These are phyloP conservation scores for Pantherophis guttatus DNA, from an alignment of 2,113 vertebrate species.

Conservation along the genomic window DNA sequence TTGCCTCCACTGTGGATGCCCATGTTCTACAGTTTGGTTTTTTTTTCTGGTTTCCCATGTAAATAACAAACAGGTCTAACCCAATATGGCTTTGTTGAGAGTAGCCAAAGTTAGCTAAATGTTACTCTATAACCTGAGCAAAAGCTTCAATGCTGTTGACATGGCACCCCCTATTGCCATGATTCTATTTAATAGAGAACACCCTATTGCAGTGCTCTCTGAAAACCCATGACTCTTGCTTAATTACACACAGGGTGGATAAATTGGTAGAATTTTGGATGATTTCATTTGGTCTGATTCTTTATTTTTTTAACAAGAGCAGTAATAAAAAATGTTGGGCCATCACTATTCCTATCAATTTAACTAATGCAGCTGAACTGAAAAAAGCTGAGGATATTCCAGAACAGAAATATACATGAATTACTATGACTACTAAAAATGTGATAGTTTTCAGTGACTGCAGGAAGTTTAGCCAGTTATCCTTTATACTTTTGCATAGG, in stretches of 20 bases:
- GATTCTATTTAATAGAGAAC: too few relatives aligned
- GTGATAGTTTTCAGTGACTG: not conserved
- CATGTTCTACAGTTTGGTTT: not conserved
- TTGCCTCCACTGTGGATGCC: not conserved
- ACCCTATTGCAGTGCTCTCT: not conserved
- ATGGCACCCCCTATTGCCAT: not conserved
- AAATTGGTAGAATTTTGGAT: not conserved
- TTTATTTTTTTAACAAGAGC: not conserved
- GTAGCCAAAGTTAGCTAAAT: not conserved
- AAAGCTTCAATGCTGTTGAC: not conserved
- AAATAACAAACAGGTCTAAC: not conserved
- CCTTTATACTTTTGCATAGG: not conserved
- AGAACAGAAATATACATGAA: not conserved
- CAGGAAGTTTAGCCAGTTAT: not conserved
- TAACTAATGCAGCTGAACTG: not conserved
- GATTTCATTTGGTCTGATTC: not conserved
- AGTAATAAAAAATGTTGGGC: not conserved
- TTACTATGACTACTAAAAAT: not conserved
- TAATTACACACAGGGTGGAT: not conserved
- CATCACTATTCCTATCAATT: not conserved
- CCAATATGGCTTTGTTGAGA: not conserved
- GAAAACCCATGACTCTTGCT: not conserved
- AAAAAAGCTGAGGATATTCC: not conserved
- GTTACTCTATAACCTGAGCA: not conserved
- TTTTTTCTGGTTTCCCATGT: not conserved